Conservation (phyloP, 2,113 vertebrate genomes). For the Stegastes partitus region DNA sequence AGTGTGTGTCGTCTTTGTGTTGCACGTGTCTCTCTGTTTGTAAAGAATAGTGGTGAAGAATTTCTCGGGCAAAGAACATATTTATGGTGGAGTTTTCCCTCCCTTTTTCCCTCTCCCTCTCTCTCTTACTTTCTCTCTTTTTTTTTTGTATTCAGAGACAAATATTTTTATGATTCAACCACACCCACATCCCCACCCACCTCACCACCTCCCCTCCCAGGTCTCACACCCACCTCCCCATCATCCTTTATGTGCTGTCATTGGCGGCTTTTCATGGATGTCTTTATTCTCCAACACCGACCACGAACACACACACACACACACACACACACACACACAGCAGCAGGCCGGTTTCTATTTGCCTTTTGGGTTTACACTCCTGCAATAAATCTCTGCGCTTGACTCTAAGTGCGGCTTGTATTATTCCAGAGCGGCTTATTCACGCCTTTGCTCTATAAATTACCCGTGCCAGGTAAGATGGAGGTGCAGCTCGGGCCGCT, state of each 20-base stretch:
- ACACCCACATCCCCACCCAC: slow-evolving; percentile 58
- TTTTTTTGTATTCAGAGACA: slow-evolving; percentile 58
- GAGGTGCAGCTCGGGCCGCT: slow-evolving; percentile 93
- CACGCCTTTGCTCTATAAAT: slow-evolving; percentile 92
- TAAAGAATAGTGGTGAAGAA: slow-evolving; percentile 90
- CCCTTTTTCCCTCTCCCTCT: neutral
- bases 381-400: slow-evolving; percentile 86
- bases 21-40: slow-evolving; percentile 84
- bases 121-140: neutral
- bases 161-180: slow-evolving; percentile 83
- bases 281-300: slow-evolving; percentile 76
- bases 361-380: slow-evolving; percentile 76
- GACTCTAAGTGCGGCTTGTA: slow-evolving; percentile 92
- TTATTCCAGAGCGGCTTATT: slow-evolving; percentile 90
- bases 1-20: slow-evolving; percentile 69
- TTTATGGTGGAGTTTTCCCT: slow-evolving; percentile 83
- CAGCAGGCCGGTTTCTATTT: slow-evolving; percentile 51
- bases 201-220: slow-evolving; percentile 57
- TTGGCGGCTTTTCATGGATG: slow-evolving; percentile 72
- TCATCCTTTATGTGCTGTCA: slow-evolving; percentile 80
- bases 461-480: slow-evolving; percentile 92
- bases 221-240: slow-evolving; percentile 59
- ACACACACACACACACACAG: slow-evolving; percentile 5
- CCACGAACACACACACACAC: slow-evolving; percentile 47
- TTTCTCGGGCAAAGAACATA: slow-evolving; percentile 88